A percentile compares a stretch with the other conserved stretches of the same genome.
phyloP scores from a whole-genome alignment of 2,113 vertebrate species.

The Hydrochoerus hydrochaeris region DNA sequence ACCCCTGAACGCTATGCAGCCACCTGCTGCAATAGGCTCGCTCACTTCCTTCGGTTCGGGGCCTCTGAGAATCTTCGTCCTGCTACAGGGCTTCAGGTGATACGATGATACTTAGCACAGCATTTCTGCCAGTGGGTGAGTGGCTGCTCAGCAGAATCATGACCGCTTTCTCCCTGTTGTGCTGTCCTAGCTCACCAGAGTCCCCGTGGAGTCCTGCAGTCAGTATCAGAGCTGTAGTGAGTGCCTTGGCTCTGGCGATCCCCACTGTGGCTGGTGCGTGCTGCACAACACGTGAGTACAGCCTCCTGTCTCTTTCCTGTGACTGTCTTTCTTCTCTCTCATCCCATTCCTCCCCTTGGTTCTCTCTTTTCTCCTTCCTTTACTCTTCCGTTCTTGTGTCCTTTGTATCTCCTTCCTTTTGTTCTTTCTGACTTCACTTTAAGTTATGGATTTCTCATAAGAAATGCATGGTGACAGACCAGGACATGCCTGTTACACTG shows the following conservation, averaged over 20 bases:
- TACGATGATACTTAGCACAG: rapidly evolving
- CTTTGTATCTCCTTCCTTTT: background rate
- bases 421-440: background rate
- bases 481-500: background rate
- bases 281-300: slow-evolving; percentile 96
- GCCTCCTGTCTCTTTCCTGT: background rate
- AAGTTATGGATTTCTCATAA: background rate
- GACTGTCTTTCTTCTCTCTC: background rate
- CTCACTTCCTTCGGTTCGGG: background rate
- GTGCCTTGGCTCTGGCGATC: slow-evolving; percentile 96
- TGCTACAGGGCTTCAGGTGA: background rate
- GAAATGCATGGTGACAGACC: background rate
- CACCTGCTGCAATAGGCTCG: background rate
- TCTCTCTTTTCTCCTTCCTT: background rate
- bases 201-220: slow-evolving; percentile 95
- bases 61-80: background rate
- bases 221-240: slow-evolving; percentile 94
- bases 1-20: background rate
- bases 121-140: background rate
- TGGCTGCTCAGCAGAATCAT: background rate
- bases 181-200: slow-evolving; percentile 91
- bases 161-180: slow-evolving; percentile 70
- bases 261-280: slow-evolving; percentile 99
- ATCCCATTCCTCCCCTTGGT: background rate
- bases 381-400: background rate